Conservation (phyloP, 1,140 invertebrate genomes). For the Bombus fervidus region DNA sequence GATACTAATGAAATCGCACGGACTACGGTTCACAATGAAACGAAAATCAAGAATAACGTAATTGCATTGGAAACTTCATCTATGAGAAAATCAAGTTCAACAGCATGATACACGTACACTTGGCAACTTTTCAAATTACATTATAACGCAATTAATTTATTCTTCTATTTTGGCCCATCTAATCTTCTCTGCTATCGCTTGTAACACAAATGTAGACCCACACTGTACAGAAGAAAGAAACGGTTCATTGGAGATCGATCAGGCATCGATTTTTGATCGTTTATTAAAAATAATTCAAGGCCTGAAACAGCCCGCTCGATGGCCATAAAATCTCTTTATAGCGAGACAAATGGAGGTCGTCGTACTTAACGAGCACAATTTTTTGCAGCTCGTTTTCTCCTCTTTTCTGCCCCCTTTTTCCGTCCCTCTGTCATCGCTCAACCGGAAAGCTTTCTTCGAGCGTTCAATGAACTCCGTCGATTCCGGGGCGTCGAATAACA, state of each 20-base stretch:
- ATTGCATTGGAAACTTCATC: no score
- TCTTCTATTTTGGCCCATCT: not conserved
- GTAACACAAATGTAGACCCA: not conserved
- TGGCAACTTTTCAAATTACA: not conserved
- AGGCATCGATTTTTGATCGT: not conserved
- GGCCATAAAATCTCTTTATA: conserved; percentile 29
- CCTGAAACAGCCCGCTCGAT: not conserved
- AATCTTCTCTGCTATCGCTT: not conserved
- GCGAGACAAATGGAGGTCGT: conserved; percentile 43
- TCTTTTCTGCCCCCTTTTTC: not conserved
- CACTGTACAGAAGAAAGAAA: not conserved
- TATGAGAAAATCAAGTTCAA: not conserved
- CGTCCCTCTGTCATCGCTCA: conserved; percentile 6
- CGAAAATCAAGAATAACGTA: no score
- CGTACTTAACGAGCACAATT: conserved; percentile 47
- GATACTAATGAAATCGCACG: no score
- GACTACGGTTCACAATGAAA: no score
- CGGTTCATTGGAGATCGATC: not conserved
- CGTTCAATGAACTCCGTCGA: conserved; percentile 42
- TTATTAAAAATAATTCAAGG: conserved; percentile 38
- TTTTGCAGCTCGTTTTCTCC: conserved; percentile 35
- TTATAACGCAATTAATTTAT: not conserved
- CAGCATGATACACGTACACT: not conserved
- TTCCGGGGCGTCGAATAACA: conserved; percentile 49
- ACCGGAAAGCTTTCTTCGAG: conserved; percentile 15